Evolutionary conservation across 2,888 invertebrate species (phyloP), one percentile per base, ranked within the genome.

Genomic region (Trypoxylon attenuatum): DNA sequence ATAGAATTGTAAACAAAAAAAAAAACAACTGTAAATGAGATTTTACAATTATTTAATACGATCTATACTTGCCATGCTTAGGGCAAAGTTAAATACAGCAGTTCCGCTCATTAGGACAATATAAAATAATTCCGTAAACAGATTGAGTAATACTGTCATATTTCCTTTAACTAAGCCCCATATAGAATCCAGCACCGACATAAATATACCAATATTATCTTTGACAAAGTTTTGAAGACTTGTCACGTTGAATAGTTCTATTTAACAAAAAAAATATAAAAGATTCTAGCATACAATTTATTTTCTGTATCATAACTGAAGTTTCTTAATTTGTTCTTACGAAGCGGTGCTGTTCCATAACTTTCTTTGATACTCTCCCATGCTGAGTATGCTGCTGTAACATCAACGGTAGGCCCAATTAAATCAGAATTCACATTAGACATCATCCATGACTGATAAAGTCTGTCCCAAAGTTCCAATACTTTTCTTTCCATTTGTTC

Each of bases 91-190:
- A 73, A 97, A 91, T 68, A 97, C 92, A 2, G 95, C 95, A n/a
- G 95, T 93, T 25, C 96, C 95, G 15, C 96, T 96, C 63, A 96
- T 95, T 59, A 98, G 90, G 60, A 98, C 88, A 25, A 97, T 88
- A 1, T 96, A 97, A 1, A 97, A 88, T 67, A 96, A 91, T n/a
- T 97, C 94, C 1, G 96, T 95, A 8, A 96, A 88, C 0, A 96
- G 92, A 46, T 94, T 94, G 54, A 97, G 89, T 27, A 96, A 91
- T 41, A 98, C 89, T 6, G 94, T 95, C 78, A 97, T 91, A 88
- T 98, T 98, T 77, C 96, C 96, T 71, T 96, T 95, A n/a, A 97
- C 89, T 43, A 98, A 94, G 19, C 93, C 90, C 97, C 97, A 98
- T 33, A 95, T 86, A 0, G 91, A 96, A 83, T 96, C 95, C 54